Percentiles rank a stretch among this genome's conserved stretches.
Evolutionary conservation across 2,113 vertebrate genomes (phyloP).

Genomic region (Thinocorus orbignyianus): DNA sequence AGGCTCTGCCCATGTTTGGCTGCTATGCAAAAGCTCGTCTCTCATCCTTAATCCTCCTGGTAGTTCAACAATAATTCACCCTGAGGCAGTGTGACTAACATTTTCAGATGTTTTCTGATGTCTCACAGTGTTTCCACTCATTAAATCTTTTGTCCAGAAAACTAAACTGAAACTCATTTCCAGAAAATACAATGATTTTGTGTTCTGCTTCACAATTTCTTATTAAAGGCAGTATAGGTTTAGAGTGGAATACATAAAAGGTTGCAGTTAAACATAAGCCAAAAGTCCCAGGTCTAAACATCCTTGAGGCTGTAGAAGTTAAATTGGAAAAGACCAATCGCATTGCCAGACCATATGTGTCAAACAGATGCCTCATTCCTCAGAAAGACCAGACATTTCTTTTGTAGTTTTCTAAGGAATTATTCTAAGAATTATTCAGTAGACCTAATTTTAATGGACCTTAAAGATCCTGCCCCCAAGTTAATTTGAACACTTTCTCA

Average conservation of each 20-base stretch:
- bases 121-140: background rate
- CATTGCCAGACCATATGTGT: background rate
- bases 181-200: background rate
- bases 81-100: background rate
- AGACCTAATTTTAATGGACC: background rate
- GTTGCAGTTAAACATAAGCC: background rate
- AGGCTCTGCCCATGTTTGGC: background rate
- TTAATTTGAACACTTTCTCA: background rate
- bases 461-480: background rate
- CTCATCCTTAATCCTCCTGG: background rate
- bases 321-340: background rate
- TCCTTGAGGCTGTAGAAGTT: background rate
- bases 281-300: background rate
- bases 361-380: background rate
- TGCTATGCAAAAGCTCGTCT: background rate
- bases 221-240: background rate
- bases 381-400: background rate
- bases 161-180: background rate
- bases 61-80: background rate
- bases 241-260: background rate
- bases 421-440: background rate
- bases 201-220: background rate
- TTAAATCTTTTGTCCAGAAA: background rate
- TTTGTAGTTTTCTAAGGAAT: background rate
- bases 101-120: slow-evolving; percentile 1